Percentiles rank a stretch among this genome's conserved stretches.
Evolutionary conservation across 2,797 vertebrate species (phyloP).

Genomic region (Poeciliopsis infans): DNA sequence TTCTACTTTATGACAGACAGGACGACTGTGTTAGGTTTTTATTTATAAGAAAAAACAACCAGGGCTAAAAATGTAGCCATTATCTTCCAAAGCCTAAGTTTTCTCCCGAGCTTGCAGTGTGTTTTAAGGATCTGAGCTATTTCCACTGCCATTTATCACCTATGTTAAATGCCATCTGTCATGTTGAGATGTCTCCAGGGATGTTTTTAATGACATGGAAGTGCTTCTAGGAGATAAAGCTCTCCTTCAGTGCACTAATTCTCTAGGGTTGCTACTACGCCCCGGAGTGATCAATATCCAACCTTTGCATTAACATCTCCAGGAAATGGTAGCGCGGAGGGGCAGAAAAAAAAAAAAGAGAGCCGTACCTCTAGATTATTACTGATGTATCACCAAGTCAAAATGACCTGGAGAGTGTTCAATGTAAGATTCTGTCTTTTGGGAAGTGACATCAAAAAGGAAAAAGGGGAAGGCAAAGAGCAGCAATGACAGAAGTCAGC

Average conservation of each 20-base stretch:
- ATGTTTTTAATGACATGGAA: slow-evolving; percentile 79
- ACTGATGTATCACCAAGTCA: slow-evolving; percentile 39
- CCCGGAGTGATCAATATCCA: slow-evolving; percentile 75
- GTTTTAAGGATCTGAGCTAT: slow-evolving; percentile 61
- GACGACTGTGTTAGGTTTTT: slow-evolving; percentile 21
- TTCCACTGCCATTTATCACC: slow-evolving; percentile 72
- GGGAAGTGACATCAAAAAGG: slow-evolving; percentile 40
- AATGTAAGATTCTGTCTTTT: slow-evolving; percentile 54
- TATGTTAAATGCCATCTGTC: slow-evolving; percentile 79
- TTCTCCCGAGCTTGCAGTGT: slow-evolving; percentile 21
- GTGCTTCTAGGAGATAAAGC: slow-evolving; percentile 73
- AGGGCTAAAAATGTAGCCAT: slow-evolving; percentile 29
- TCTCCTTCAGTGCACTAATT: slow-evolving; percentile 68
- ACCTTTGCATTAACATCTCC: slow-evolving; percentile 73
- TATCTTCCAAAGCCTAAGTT: slow-evolving; percentile 37
- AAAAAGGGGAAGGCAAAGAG: slow-evolving; percentile 35
- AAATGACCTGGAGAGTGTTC: slow-evolving; percentile 35
- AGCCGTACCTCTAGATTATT: slow-evolving; percentile 27
- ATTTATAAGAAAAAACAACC: slow-evolving; percentile 37
- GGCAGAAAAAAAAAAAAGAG: slow-evolving; percentile 3
- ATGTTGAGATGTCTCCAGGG: slow-evolving; percentile 74
- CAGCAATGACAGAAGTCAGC: slow-evolving; percentile 47
- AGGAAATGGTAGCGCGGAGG: slow-evolving; percentile 21
- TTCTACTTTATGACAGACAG: slow-evolving; percentile 1
- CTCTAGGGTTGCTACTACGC: slow-evolving; percentile 69